Conservation (phyloP, 2,888 invertebrate genomes). For the Micropterix aruncella region DNA sequence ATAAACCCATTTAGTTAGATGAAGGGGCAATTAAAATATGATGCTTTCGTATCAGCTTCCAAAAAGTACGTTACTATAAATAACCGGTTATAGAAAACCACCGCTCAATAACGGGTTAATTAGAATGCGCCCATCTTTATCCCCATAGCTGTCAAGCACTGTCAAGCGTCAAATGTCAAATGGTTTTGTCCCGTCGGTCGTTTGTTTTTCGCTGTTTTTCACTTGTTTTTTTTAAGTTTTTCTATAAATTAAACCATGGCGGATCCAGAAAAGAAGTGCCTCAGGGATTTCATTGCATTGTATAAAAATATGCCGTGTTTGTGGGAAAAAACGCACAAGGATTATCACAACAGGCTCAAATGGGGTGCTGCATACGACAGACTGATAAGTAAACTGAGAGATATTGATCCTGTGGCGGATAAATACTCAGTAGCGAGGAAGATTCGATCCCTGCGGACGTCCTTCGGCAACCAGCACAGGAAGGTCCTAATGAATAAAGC, state of each 20-base stretch:
- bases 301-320: background rate
- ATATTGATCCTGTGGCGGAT: background rate
- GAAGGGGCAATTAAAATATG: no score
- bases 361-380: background rate
- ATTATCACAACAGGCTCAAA: background rate
- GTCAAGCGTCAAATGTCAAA: no score
- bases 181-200: no score
- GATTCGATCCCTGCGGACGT: background rate
- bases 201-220: no score
- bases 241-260: background rate
- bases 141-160: no score
- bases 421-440: background rate
- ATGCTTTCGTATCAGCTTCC: no score
- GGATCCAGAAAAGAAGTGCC: background rate
- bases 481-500: background rate
- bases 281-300: background rate
- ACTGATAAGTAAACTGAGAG: background rate
- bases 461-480: background rate
- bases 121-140: no score
- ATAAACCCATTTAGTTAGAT: no score
- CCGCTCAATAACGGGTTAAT: no score
- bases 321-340: background rate
- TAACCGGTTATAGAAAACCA: no score
- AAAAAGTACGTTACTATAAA: no score
- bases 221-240: no score